phyloP scores from a whole-genome alignment of 2,797 vertebrate species.

The Myotis findleyi region DNA sequence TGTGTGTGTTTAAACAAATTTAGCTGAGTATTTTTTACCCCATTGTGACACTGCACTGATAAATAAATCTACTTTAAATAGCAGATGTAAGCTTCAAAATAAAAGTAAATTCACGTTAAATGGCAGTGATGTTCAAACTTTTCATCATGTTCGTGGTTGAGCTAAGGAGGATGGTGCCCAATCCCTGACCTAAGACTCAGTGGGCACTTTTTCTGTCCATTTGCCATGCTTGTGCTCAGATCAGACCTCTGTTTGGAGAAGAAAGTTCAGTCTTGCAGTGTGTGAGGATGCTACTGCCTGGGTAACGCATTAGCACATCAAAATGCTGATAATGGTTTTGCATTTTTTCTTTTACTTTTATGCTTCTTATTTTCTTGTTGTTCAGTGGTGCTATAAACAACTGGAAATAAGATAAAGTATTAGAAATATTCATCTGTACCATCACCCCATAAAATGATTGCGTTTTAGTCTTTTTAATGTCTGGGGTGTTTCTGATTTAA shows the following conservation, averaged over 20 bases:
- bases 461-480: background rate
- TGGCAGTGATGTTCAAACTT: background rate
- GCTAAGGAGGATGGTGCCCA: background rate
- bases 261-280: background rate
- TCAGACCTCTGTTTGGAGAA: background rate
- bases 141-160: background rate
- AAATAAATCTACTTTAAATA: constrained; percentile 46
- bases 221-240: background rate
- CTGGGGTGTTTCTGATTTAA: constrained; percentile 63
- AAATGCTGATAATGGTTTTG: background rate
- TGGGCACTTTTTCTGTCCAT: constrained; percentile 2
- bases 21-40: background rate
- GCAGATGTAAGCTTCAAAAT: background rate
- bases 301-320: background rate
- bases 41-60: background rate
- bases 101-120: constrained; percentile 12
- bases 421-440: background rate
- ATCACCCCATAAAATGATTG: background rate
- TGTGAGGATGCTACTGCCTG: background rate
- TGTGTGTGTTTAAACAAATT: constrained; percentile 28
- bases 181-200: background rate
- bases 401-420: background rate
- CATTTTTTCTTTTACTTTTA: background rate
- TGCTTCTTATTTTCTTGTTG: background rate
- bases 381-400: background rate